Evolutionary conservation across 1,140 invertebrate species (phyloP).

Genomic region (Macrobrachium rosenbergii): DNA sequence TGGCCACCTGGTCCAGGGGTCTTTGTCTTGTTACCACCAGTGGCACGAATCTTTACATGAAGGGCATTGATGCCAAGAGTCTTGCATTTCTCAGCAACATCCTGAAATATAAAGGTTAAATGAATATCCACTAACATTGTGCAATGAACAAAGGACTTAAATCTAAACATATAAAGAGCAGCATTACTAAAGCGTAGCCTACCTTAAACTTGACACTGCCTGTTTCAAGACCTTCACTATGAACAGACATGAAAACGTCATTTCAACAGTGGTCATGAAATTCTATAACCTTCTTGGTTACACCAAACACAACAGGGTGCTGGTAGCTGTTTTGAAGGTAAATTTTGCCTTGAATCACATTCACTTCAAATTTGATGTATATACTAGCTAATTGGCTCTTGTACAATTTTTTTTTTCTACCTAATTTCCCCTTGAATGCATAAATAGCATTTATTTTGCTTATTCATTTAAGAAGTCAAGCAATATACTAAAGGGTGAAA

Average conservation of each 20-base stretch:
- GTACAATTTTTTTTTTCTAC: too few species aligned
- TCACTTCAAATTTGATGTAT: too few species aligned
- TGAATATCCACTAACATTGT: neutral
- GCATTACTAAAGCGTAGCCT: neutral
- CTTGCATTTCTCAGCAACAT: conserved; percentile 99
- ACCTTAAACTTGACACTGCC: neutral
- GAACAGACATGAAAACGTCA: neutral
- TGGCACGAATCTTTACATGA: conserved; percentile 98
- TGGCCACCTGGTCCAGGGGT: conserved; percentile 99
- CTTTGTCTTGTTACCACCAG: conserved; percentile 98
- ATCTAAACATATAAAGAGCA: too few species aligned
- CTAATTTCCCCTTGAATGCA: too few species aligned
- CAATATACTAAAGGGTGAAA: too few species aligned
- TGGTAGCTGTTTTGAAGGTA: conserved; percentile 1
- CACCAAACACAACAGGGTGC: conserved; percentile 14
- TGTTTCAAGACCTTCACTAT: conserved; percentile 9
- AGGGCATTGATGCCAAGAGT: conserved; percentile 95
- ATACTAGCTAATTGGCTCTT: too few species aligned
- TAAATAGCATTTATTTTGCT: too few species aligned
- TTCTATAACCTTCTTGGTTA: conserved; percentile 19
- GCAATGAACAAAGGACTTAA: too few species aligned
- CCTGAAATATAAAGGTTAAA: conserved; percentile 73
- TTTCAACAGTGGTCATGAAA: neutral
- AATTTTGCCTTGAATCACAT: too few species aligned
- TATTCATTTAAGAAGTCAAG: neutral